Evolutionary conservation across 2,888 invertebrate genomes (phyloP).

Genomic region (Drosophila anomelani): DNA sequence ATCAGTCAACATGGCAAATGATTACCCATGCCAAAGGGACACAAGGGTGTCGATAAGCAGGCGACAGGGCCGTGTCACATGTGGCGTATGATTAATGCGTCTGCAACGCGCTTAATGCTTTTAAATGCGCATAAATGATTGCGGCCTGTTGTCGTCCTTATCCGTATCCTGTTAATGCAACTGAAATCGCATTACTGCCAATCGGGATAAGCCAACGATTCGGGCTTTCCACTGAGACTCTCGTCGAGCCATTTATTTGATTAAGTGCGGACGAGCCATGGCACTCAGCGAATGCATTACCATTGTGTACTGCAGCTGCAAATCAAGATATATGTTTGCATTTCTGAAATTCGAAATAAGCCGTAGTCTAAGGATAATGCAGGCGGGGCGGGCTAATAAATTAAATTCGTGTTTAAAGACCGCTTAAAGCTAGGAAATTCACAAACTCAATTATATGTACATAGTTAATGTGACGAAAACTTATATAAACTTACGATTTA

Average conservation of each 20-base stretch:
- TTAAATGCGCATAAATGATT: slow-evolving; percentile 59
- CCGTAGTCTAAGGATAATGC: neutral
- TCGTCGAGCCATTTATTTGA: slow-evolving; percentile 29
- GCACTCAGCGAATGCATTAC: slow-evolving; percentile 15
- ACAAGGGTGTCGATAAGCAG: slow-evolving; percentile 50
- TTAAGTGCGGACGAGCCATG: slow-evolving; percentile 21
- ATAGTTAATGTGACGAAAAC: neutral
- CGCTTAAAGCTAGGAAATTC: neutral
- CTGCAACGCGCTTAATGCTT: slow-evolving; percentile 54
- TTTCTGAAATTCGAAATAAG: neutral
- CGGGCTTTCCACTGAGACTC: neutral
- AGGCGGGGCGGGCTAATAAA: neutral
- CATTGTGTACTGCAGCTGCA: slow-evolving; percentile 8
- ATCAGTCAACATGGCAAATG: slow-evolving; percentile 52
- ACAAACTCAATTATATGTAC: accelerated
- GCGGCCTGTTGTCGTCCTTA: slow-evolving; percentile 12
- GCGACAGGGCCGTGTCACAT: slow-evolving; percentile 34
- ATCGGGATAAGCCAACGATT: slow-evolving; percentile 15
- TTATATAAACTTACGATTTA: neutral
- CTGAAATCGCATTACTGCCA: slow-evolving; percentile 39
- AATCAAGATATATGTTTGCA: slow-evolving; percentile 3
- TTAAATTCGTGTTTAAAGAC: neutral
- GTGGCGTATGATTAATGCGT: slow-evolving; percentile 67
- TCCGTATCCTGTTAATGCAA: slow-evolving; percentile 42
- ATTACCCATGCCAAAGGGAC: slow-evolving; percentile 18